Conservation (phyloP, 92 coral and sea anemone species). For the Pocillopora grandis region DNA sequence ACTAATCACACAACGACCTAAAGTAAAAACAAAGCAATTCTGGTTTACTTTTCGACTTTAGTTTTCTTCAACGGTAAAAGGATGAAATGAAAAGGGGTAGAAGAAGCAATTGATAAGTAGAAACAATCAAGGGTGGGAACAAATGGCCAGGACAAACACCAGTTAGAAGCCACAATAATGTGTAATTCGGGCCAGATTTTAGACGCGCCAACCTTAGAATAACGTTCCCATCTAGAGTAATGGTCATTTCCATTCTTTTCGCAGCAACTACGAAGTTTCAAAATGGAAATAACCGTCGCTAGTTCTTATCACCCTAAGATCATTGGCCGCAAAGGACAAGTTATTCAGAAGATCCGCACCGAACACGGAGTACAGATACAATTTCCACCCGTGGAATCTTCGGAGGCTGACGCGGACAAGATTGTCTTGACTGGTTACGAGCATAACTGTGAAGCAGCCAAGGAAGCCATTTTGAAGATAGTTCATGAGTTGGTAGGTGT, state of each 20-base stretch:
- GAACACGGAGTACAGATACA: conserved; percentile 93
- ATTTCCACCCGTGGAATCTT: conserved; percentile 72
- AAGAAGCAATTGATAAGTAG: too few relatives aligned
- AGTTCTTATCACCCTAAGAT: conserved; percentile 91
- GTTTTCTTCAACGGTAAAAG: too few relatives aligned
- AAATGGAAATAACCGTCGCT: conserved; percentile 73
- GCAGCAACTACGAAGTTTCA: conserved; percentile 92
- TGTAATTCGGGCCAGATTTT: too few relatives aligned
- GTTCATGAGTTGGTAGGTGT: conserved; percentile 89
- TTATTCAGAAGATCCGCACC: conserved; percentile 86
- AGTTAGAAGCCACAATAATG: too few relatives aligned
- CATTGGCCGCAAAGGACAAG: conserved; percentile 92
- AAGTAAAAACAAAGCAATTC: too few relatives aligned
- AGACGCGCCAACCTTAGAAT: too few relatives aligned
- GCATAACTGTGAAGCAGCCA: conserved; percentile 92
- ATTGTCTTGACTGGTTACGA: conserved; percentile 94
- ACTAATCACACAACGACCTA: too few relatives aligned
- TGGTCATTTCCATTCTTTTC: not conserved
- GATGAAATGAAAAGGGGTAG: too few relatives aligned
- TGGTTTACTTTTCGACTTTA: too few relatives aligned
- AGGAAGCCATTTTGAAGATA: conserved; percentile 77
- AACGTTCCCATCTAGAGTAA: not conserved
- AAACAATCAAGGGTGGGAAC: too few relatives aligned
- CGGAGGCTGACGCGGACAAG: conserved; percentile 60
- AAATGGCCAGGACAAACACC: too few relatives aligned